Percentiles rank a stretch among this genome's conserved stretches.
phyloP scores from a whole-genome alignment of 2,888 invertebrate species.

The Crepidodera aurea region DNA sequence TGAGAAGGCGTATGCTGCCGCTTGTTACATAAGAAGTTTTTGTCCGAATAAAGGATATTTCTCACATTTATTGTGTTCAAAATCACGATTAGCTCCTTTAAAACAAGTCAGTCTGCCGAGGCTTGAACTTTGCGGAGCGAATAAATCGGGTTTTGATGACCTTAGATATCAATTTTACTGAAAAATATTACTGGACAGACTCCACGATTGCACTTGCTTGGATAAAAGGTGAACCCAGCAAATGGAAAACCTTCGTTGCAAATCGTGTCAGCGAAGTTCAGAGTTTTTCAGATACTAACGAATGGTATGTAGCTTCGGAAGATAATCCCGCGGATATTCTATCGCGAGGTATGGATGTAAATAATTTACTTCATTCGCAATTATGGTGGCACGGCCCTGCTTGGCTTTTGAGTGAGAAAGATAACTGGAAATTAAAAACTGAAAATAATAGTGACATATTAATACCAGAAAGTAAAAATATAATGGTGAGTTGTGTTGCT shows the following conservation, averaged over 20 bases:
- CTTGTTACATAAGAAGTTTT: background rate
- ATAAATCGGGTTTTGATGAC: background rate
- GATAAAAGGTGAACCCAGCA: slow-evolving; percentile 17
- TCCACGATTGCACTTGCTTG: slow-evolving; percentile 29
- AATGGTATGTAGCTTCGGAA: background rate
- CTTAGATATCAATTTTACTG: slow-evolving; percentile 2
- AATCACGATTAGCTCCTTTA: slow-evolving; percentile 30
- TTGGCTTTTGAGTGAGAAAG: background rate
- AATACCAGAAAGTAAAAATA: background rate
- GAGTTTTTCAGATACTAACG: background rate
- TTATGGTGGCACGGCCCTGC: background rate
- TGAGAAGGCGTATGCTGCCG: background rate
- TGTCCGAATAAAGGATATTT: background rate
- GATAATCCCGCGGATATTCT: background rate
- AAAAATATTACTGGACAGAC: slow-evolving; percentile 21
- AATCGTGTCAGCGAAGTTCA: slow-evolving; percentile 23
- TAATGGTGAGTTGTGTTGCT: background rate
- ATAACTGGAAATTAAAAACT: background rate
- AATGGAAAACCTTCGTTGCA: slow-evolving; percentile 21
- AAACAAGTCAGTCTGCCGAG: slow-evolving; percentile 30
- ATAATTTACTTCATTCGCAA: background rate
- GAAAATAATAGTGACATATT: background rate
- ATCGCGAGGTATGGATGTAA: background rate
- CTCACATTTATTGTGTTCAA: slow-evolving; percentile 24
- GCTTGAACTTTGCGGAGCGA: slow-evolving; percentile 30